Evolutionary conservation across 2,888 invertebrate genomes (phyloP).

Genomic region (Scaptodrosophila latifasciaeformis): DNA sequence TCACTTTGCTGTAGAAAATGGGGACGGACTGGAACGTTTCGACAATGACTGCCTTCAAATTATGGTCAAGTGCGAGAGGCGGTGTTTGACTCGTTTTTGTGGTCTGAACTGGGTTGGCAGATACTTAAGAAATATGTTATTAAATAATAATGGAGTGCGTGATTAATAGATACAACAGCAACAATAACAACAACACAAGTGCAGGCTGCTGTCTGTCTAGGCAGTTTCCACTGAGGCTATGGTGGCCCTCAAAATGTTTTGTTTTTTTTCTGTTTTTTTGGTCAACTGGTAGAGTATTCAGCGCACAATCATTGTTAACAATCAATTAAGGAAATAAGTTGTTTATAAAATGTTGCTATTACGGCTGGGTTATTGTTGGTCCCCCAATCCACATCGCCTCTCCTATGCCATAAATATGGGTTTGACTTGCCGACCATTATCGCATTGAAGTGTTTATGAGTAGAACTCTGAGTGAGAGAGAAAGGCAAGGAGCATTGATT

Average conservation of each 20-base stretch:
- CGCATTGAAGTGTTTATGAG: conserved; percentile 2
- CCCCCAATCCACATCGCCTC: conserved; percentile 27
- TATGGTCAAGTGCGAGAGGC: conserved; percentile 63
- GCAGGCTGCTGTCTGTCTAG: conserved; percentile 9
- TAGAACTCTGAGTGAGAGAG: neutral
- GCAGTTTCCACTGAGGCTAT: neutral
- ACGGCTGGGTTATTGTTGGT: conserved; percentile 25
- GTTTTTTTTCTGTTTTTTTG: no score
- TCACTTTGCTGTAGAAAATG: conserved; percentile 55
- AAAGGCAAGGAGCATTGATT: no score
- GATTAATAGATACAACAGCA: conserved; percentile 68
- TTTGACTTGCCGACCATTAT: conserved; percentile 20
- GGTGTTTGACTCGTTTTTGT: conserved; percentile 55
- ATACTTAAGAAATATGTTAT: conserved; percentile 73
- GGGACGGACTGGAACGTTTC: conserved; percentile 6
- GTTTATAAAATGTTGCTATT: conserved; percentile 72
- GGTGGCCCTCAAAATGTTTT: no score
- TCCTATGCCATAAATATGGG: conserved; percentile 49
- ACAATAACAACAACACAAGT: conserved; percentile 21
- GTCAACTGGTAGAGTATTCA: neutral
- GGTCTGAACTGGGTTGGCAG: conserved; percentile 72
- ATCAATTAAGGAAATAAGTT: conserved; percentile 72
- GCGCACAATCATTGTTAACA: conserved; percentile 69
- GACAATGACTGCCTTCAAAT: conserved; percentile 49
- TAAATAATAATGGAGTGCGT: conserved; percentile 74